Base-by-base conservation (phyloP, 2,888 invertebrate genomes). In the Limnephilus auricula region DNA sequence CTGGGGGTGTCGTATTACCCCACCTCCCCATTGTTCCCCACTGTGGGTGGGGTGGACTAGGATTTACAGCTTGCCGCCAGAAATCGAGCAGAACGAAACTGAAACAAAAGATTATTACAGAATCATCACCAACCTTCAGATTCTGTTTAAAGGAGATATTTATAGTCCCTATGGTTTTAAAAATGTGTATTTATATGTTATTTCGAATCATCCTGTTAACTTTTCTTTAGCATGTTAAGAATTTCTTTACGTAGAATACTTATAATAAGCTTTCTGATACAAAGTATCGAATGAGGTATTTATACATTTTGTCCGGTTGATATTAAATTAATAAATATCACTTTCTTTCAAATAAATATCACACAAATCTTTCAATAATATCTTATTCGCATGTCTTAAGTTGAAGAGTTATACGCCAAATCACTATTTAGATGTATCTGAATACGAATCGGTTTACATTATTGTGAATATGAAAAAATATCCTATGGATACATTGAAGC, bases 71-170 rank as follows among this genome's bases (percentile, higher is more conserved):
- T 31, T 34, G 84, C 34, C 40, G 84, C 40, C 32, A 86, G 86
- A 30, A 86, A 85, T 82, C 86, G 86, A 31, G 50, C 32, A 65
- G 86, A 65, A 86, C 50, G 31, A 50, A 65, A 50, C 86, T 32
- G 86, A 86, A 86, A 86, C 86, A 32, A 31, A 50, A 32, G 80
- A 65, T 65, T 65, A 65, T 65, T 25, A 65, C 65, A n/a, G 65
- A 65, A 65, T 65, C 65, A 65, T 65, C 65, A 65, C 65, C 65
- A 65, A 65, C 65, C n/a, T n/a, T 65, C 65, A 25, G n/a, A 25
- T 65, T 65, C 65, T 65, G 65, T 65, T 65, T 65, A 65, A 9
- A 25, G 65, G n/a, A 65, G 65, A 25, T 65, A 25, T 25, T 65
- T 65, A 65, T 50, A 25, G 18, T 50, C 18, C 5, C 50, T 18